Evolutionary conservation across 2,113 vertebrate species (phyloP), one percentile per base, ranked within the genome.

Genomic region (Varanus salvator): DNA sequence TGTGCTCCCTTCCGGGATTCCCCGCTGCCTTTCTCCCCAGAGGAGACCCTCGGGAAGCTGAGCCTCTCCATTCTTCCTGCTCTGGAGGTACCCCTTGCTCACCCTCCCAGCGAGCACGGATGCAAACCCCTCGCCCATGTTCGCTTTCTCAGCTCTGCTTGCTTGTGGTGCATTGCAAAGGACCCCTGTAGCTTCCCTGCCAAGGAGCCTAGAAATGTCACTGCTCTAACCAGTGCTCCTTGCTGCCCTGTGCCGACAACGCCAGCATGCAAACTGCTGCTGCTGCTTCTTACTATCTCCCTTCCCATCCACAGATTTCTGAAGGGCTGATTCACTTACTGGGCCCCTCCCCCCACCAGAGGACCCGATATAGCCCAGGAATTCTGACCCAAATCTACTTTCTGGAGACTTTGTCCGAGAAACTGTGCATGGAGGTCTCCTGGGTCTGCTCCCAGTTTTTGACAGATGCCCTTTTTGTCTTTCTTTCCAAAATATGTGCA

Each of bases 251-350:
- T 8, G 54, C 31, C n/a, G 52, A 38, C 34, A 23, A 38, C 27
- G n/a, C 64, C 29, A 44, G 38, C 23, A 48, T 25, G 27, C n/a
- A 29, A 27, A 69, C 23, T 44, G 19, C 34, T 14, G 14, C 15
- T 19, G 3, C 19, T 14, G 14, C 15, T 19, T 3, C 19, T 50
- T 52, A 17, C 1, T 1, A 3, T 8, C 23, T n/a, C 3, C 8
- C 31, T 48, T 52, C 11, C 23, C 3, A 8, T 31, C 27, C 48
- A 14, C 6, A 1, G 6, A 25, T 21, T 48, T 38, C 34, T 15
- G 12, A 23, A 12, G 23, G n/a, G 57, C 60, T 80, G 50, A 21
- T 54, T 54, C 12, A 29, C 3, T 34, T 8, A 44, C 31, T 25
- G 3, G 17, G 9, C 48, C 3, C 14, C 38, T 38, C 29, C 66